These are phyloP conservation scores for Lepus timidus DNA, from an alignment of 2,113 vertebrate species.

Conservation along the genomic window DNA sequence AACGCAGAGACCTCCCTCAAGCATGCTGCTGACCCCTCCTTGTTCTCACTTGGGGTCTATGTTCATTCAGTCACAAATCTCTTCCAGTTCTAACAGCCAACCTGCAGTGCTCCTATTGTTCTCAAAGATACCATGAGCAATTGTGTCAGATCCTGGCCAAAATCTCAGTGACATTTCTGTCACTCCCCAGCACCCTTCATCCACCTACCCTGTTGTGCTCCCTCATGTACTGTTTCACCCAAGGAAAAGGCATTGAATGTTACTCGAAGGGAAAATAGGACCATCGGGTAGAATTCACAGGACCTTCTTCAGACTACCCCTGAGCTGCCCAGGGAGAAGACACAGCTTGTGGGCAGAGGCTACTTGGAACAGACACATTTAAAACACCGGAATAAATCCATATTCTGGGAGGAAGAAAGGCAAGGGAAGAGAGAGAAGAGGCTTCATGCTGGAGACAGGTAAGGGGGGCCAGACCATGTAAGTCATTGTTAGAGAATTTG, in stretches of 20 bases:
- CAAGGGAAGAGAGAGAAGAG: background rate
- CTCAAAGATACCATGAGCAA: background rate
- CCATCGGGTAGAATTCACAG: background rate
- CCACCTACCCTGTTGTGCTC: background rate
- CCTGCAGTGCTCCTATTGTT: background rate
- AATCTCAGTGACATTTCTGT: background rate
- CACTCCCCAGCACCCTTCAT: background rate
- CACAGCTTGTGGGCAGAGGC: background rate
- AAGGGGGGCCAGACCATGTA: background rate
- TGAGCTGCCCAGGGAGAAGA: background rate
- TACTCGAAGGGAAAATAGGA: background rate
- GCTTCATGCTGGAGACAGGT: background rate
- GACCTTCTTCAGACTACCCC: background rate
- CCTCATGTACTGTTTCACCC: background rate
- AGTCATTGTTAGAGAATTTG: background rate
- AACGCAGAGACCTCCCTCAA: background rate
- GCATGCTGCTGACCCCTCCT: background rate
- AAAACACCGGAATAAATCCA: conserved; percentile 32
- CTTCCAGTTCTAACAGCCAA: background rate
- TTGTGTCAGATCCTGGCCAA: background rate
- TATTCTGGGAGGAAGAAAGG: background rate
- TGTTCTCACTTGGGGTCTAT: background rate
- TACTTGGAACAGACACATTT: background rate
- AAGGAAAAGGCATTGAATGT: background rate
- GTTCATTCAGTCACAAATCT: background rate